Evolutionary conservation across 2,797 vertebrate genomes (phyloP).

Genomic region (Eospalax fontanierii): DNA sequence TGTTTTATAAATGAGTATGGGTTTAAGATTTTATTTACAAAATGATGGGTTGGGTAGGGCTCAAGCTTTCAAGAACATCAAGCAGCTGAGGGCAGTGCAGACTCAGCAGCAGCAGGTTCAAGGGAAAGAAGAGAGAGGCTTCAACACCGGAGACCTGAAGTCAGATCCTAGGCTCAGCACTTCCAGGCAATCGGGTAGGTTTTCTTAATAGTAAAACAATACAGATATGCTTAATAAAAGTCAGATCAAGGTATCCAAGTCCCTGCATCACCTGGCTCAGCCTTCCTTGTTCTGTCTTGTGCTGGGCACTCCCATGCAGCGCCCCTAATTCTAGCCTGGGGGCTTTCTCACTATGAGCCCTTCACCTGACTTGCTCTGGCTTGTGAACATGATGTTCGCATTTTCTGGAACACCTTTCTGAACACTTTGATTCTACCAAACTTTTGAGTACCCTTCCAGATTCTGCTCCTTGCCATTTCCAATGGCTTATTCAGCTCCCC

Average conservation of each 20-base stretch:
- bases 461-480: neutral
- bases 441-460: neutral
- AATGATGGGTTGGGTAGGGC: neutral
- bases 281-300: neutral
- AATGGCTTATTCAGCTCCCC: neutral
- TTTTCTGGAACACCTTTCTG: conserved; percentile 38
- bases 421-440: neutral
- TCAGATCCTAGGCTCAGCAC: neutral
- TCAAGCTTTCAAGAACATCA: neutral
- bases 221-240: neutral
- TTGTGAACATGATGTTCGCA: neutral
- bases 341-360: neutral
- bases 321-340: fast-evolving
- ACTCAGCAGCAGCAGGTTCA: neutral
- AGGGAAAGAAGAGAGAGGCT: neutral
- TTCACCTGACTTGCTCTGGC: neutral
- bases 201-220: neutral
- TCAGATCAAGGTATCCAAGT: neutral
- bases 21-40: conserved; percentile 40
- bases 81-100: neutral
- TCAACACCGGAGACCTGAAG: neutral
- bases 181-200: neutral
- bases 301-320: fast-evolving
- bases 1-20: conserved; percentile 24
- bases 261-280: neutral